Evolutionary conservation across 1,140 invertebrate genomes (phyloP).

Genomic region (Centruroides vittatus): DNA sequence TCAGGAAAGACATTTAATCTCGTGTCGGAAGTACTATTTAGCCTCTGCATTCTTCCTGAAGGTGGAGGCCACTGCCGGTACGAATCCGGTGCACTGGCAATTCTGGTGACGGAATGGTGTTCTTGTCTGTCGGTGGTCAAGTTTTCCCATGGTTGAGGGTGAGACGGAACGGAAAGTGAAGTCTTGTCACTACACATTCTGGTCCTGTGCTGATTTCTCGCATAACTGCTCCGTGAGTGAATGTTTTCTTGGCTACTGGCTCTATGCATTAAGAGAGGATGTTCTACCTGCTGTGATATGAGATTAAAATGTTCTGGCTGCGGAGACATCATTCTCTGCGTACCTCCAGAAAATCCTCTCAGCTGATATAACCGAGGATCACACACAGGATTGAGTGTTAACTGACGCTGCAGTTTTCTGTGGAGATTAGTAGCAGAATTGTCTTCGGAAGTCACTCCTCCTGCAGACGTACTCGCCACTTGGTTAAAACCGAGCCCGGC

Average conservation of each 20-base stretch:
- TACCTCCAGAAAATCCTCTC: background rate
- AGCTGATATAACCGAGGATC: constrained; percentile 46
- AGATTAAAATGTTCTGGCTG: constrained; percentile 2
- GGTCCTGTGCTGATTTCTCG: constrained; percentile 16
- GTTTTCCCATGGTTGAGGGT: background rate
- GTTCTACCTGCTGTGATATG: background rate
- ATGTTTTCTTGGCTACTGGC: constrained; percentile 12
- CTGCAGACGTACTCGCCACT: constrained; percentile 7
- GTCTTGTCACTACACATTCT: constrained; percentile 20
- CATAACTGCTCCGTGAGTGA: background rate
- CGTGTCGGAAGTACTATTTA: constrained; percentile 33
- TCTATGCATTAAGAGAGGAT: background rate
- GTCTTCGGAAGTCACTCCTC: constrained; percentile 3
- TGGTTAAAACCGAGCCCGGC: background rate
- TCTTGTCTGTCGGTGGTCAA: background rate
- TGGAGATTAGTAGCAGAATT: constrained; percentile 45
- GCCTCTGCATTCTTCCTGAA: constrained; percentile 19
- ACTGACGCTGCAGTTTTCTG: constrained; percentile 58
- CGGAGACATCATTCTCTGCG: constrained; percentile 5
- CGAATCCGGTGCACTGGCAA: constrained; percentile 60
- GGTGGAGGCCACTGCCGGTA: constrained; percentile 36
- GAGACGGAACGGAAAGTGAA: constrained; percentile 18
- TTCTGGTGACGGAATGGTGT: constrained; percentile 49
- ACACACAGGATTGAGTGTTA: constrained; percentile 60
- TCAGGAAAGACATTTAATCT: constrained; percentile 22